phyloP scores from a whole-genome alignment of 2,888 invertebrate genomes.

The Philaethria dido region DNA sequence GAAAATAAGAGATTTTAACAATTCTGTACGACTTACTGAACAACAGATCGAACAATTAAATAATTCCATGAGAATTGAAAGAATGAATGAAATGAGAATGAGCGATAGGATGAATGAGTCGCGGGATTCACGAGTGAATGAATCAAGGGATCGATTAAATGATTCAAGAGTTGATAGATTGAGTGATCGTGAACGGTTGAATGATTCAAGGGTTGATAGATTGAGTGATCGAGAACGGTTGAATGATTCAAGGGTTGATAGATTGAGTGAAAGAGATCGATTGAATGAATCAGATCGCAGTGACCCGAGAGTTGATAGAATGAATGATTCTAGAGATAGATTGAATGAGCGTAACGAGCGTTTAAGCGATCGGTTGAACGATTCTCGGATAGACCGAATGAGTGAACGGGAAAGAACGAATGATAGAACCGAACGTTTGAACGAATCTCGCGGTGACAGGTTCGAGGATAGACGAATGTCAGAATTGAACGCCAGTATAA shows the following conservation, averaged over 20 bases:
- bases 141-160: conserved; percentile 52
- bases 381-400: conserved; percentile 44
- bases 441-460: conserved; percentile 52
- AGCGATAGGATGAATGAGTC: conserved; percentile 60
- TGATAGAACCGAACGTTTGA: neutral
- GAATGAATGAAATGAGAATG: conserved; percentile 55
- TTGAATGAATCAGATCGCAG: conserved; percentile 39
- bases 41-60: conserved; percentile 58
- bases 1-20: conserved; percentile 60
- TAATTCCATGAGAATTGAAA: conserved; percentile 57
- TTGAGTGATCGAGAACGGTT: conserved; percentile 50
- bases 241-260: conserved; percentile 53
- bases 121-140: conserved; percentile 46
- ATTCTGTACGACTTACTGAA: conserved; percentile 55
- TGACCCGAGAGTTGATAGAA: conserved; percentile 49
- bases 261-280: conserved; percentile 43
- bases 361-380: conserved; percentile 47
- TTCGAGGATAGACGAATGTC: conserved; percentile 59
- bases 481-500: conserved; percentile 69
- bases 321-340: conserved; percentile 47
- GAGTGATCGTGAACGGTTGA: conserved; percentile 45
- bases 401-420: conserved; percentile 44
- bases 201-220: conserved; percentile 42
- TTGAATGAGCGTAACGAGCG: conserved; percentile 41
- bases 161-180: conserved; percentile 50